phyloP scores from a whole-genome alignment of 2,888 invertebrate genomes.

The Plagodis dolabraria region DNA sequence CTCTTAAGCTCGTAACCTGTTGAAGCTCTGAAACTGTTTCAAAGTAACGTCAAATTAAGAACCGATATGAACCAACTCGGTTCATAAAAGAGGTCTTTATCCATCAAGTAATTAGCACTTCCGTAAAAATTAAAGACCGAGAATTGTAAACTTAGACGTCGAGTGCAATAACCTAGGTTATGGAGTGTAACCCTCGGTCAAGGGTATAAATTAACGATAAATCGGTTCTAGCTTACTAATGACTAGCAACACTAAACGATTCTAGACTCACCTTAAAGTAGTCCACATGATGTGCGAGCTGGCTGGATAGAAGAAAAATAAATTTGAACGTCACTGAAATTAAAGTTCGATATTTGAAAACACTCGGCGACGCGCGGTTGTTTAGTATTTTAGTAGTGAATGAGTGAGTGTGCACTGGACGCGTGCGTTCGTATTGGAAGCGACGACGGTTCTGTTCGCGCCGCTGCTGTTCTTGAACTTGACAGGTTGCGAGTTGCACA shows the following conservation, averaged over 20 bases:
- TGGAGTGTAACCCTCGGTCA: slow-evolving; percentile 53
- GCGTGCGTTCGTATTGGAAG: slow-evolving; percentile 58
- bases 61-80: slow-evolving; percentile 17
- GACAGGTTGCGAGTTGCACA: slow-evolving; percentile 72
- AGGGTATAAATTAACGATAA: slow-evolving; percentile 51
- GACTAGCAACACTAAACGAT: slow-evolving; percentile 25
- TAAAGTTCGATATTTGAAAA: slow-evolving; percentile 50
- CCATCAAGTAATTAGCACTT: slow-evolving; percentile 46
- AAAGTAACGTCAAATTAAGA: background rate
- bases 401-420: slow-evolving; percentile 39
- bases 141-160: slow-evolving; percentile 44
- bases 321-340: slow-evolving; percentile 44
- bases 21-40: too few species aligned
- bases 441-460: slow-evolving; percentile 65
- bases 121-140: slow-evolving; percentile 46
- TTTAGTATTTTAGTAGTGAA: too few species aligned
- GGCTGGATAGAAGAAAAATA: slow-evolving; percentile 43
- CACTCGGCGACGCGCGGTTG: slow-evolving; percentile 54
- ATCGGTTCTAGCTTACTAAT: slow-evolving; percentile 42
- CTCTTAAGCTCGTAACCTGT: too few species aligned
- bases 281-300: slow-evolving; percentile 68
- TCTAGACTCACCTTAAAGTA: slow-evolving; percentile 66
- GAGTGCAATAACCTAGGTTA: slow-evolving; percentile 54
- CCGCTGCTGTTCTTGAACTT: slow-evolving; percentile 73
- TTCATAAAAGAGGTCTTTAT: slow-evolving; percentile 39